Base-by-base conservation (phyloP, 2,888 invertebrate genomes). In the Tipula unca region DNA sequence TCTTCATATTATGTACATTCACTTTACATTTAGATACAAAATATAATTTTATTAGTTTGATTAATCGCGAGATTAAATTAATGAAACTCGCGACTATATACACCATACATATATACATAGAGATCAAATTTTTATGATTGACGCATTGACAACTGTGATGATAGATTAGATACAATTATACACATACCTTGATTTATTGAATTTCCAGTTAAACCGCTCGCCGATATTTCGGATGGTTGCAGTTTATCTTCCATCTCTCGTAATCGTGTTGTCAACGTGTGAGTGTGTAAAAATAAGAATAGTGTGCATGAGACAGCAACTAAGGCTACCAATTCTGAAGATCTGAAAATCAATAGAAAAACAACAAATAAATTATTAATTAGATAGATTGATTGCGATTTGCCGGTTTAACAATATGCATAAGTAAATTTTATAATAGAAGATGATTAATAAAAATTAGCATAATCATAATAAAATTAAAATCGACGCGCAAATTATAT, bases 221-320 rank as follows among this genome's bases (percentile, higher is more conserved):
- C 90, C 87, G 91, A 91, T 87, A 93, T 92, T 87, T 93, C 93
- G 86, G 93, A 93, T 82, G 94, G 94, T 88, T 94, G 94, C 87
- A 96, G 92, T 89, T 93, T 93, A 85, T 94, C 94, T 90, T 96
- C 95, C 95, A 96, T 96, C 90, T 96, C 95, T 87, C 93, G 94
- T 87, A 96, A 92, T 90, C 95, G 94, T 87, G 95, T 95, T 92
- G 95, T 95, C 87, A 96, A 92, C 90, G 96, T 96, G 88, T 96
- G 92, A 85, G 96, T 96, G 92, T 96, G 96, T 87, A 96, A 92
- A 91, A 96, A 96, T 88, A 96, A 93, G 91, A 96, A 96, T 88
- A 96, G 92, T 0, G 96, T 96, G 88, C 95, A 95, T 84, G 96
- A 96, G 87, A 96, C 94, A 39, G 96, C 96, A 89, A 96, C 92